These are phyloP conservation scores for Meriones psammophilus DNA, from an alignment of 2,797 vertebrate genomes.

Conservation along the genomic window DNA sequence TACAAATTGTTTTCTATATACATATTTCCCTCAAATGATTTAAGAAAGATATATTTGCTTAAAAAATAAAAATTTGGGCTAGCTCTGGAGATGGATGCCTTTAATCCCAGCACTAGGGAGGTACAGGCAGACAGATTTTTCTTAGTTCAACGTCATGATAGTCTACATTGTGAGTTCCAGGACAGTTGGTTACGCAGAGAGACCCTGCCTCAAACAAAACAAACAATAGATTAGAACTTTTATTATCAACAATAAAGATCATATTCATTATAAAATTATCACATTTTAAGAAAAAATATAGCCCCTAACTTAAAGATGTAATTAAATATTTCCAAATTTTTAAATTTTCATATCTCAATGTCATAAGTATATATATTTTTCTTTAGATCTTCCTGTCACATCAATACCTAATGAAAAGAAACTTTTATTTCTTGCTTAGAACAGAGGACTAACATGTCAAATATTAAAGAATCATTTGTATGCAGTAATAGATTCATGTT, in stretches of 20 bases:
- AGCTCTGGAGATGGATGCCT: not conserved
- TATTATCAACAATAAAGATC: constrained; percentile 39
- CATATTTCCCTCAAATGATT: not conserved
- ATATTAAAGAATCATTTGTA: not conserved
- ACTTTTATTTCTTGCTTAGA: not conserved
- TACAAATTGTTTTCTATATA: not conserved
- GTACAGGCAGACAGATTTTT: not conserved
- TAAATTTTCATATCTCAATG: not conserved
- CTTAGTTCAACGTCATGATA: not conserved
- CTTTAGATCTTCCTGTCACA: not conserved
- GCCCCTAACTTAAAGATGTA: constrained; percentile 8
- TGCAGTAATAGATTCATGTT: constrained; percentile 13
- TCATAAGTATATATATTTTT: not conserved
- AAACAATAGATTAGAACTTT: not conserved
- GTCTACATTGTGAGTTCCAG: not conserved
- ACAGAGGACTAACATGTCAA: constrained; percentile 11
- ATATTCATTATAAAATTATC: not conserved
- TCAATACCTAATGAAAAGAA: not conserved
- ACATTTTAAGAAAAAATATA: constrained; percentile 40
- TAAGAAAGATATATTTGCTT: constrained; percentile 12
- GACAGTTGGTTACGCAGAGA: not conserved
- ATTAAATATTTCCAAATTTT: constrained; percentile 46
- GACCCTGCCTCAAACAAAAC: not conserved
- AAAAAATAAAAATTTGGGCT: not conserved
- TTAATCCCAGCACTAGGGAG: not conserved